Base-by-base conservation (phyloP, 23 tunicate genomes). In the Ciona savignyi region DNA sequence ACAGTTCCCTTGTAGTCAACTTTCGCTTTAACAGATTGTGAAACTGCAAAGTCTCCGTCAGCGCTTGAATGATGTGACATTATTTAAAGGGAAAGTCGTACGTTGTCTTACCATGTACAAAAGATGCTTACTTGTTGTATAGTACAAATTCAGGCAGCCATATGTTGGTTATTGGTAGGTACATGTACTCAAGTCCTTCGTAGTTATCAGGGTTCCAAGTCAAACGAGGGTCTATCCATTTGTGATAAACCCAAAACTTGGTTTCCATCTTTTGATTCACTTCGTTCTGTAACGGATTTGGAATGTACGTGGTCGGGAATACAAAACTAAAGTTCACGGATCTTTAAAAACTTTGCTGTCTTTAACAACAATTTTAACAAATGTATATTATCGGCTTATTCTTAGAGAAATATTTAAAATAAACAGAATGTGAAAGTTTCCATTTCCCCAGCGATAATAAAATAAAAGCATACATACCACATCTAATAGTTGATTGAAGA, bases 231-330 rank as follows among this genome's bases (percentile, higher is more conserved):
- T 94, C 99, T 19, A 63, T 26, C 99, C 99, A 94, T n/a, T 67
- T 72, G 34, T 94, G 95, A 1, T 70, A 71, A 33, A 86, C 66
- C 85, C 84, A 87, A 22, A 94, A 26, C 34, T 94, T 94, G 1
- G 89, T 94, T 62, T 94, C 95, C 25, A 94, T 87, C 65, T 94
- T 94, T 56, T 94, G 99, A 27, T 88, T 89, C 25, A 94, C 99
- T 87, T 94, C 99, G 32, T 83, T 91, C 97, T 91, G 32, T 28
- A 70, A 77, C n/a, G 19, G 19, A n/a, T n/a, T n/a, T n/a, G n/a
- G n/a, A n/a, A n/a, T n/a, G n/a, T n/a, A n/a, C n/a, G n/a, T 6
- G 19, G 66, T 30, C 19, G 23, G 30, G 20, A 49, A 11, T 49
- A 33, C 9, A 33, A 20, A 65, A 19, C 24, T n/a, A 24, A 65